Base-by-base conservation (phyloP, 1,140 invertebrate genomes). In the Rhopalosiphum maidis region DNA sequence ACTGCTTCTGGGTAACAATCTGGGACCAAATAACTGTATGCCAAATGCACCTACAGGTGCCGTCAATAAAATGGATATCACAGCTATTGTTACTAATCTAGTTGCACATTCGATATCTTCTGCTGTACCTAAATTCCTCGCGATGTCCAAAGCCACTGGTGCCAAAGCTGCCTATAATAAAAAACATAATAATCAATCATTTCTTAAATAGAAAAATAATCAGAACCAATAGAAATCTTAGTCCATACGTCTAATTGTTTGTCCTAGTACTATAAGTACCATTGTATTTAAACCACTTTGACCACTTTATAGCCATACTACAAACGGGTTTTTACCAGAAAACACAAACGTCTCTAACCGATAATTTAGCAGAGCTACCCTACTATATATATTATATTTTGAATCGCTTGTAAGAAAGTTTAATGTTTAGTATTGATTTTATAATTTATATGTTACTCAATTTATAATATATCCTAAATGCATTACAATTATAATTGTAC, bases 41-140 rank as follows among this genome's bases (percentile, higher is more conserved):
- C 95, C 95, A 22, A 96, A 95, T 30, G 96, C 96, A 18, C 97
- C 97, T 77, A 97, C 94, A 2, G 97, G 97, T 22, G 97, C 97
- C 35, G 97, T 97, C 68, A 97, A 95, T 30, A 97, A 95, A 94
- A 97, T 97, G 85, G 96, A 96, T 51, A 97, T 95, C 1, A 97
- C 97, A 8, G 97, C 97, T 60, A 97, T 95, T 41, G 97, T 96
- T 54, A 97, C 95, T 88, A 97, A 95, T 95, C 96, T 95, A 90
- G 46, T 95, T 95, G 94, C 96, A 94, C 0, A 94, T 85, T 94
- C 95, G 91, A 93, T 22, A 25, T 94, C 86, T 55, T 94, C 93
- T n/a, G 90, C 7, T 2, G 68, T 41, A 6, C 35, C 51, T 23
- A 41, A 54, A 90, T 95, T 94, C 91, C 95, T 94, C 22, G 96